phyloP scores from a whole-genome alignment of 2,888 invertebrate genomes.

The Cantharis flavilabris region DNA sequence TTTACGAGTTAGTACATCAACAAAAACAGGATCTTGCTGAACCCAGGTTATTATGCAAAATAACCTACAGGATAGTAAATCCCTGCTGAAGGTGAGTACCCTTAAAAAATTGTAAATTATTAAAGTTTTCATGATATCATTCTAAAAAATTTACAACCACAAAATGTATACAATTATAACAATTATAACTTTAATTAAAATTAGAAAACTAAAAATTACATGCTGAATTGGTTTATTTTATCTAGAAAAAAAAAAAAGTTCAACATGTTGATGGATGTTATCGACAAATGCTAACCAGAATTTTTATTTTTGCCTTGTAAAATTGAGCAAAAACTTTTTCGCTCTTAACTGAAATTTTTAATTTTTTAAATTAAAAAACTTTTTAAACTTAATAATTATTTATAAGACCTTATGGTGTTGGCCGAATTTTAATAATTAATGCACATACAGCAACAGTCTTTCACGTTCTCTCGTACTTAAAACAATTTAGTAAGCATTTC shows the following conservation, averaged over 20 bases:
- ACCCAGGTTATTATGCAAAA: neutral
- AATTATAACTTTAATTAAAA: neutral
- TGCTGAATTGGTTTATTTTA: neutral
- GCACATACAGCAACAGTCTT: neutral
- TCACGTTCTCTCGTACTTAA: neutral
- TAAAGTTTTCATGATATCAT: neutral
- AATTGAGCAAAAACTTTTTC: conserved; percentile 5
- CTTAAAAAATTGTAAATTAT: neutral
- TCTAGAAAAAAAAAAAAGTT: neutral
- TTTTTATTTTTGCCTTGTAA: neutral
- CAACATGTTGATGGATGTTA: neutral
- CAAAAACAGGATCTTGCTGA: neutral
- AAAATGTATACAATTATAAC: neutral
- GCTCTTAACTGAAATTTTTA: neutral
- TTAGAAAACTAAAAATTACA: neutral
- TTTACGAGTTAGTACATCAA: neutral
- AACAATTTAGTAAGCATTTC: conserved; percentile 26
- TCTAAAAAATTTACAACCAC: no score
- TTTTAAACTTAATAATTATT: neutral
- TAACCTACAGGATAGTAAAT: neutral
- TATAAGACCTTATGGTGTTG: neutral
- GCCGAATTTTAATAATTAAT: neutral
- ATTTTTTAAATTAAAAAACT: neutral
- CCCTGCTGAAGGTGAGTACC: neutral
- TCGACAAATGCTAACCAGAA: neutral